phyloP scores from a whole-genome alignment of 2,888 invertebrate species.

The Chironomus tentans region DNA sequence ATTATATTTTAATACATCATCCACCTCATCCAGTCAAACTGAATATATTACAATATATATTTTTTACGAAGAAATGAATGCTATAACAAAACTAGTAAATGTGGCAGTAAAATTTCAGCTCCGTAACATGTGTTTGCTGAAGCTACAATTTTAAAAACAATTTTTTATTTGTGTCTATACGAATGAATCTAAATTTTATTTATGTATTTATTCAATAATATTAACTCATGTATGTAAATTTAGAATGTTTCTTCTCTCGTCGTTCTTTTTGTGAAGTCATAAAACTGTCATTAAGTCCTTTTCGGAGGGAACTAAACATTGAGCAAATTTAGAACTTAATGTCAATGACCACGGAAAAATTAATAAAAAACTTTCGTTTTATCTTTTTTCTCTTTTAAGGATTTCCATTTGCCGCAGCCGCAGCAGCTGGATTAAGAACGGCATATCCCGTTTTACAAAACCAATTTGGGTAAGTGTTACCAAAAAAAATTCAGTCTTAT shows the following conservation, averaged over 20 bases:
- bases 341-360: neutral
- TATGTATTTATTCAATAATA: too few relatives aligned
- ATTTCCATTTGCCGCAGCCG: conserved; percentile 63
- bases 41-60: neutral
- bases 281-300: too few relatives aligned
- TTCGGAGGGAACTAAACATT: too few relatives aligned
- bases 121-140: neutral
- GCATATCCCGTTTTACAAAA: conserved; percentile 71
- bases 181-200: neutral
- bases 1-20: too few relatives aligned
- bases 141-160: neutral
- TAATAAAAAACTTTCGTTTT: conserved; percentile 24
- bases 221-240: too few relatives aligned
- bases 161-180: neutral
- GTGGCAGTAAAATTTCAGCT: neutral
- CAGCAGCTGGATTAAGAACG: conserved; percentile 65
- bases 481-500: neutral
- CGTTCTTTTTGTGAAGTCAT: too few relatives aligned
- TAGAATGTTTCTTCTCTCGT: neutral
- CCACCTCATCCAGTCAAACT: too few relatives aligned
- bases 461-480: conserved; percentile 74
- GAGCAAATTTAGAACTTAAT: too few relatives aligned
- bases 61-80: neutral
- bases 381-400: conserved; percentile 45
- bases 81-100: neutral